Conservation (phyloP, 2,888 invertebrate species). For the Lordiphosa fenestrarum region DNA sequence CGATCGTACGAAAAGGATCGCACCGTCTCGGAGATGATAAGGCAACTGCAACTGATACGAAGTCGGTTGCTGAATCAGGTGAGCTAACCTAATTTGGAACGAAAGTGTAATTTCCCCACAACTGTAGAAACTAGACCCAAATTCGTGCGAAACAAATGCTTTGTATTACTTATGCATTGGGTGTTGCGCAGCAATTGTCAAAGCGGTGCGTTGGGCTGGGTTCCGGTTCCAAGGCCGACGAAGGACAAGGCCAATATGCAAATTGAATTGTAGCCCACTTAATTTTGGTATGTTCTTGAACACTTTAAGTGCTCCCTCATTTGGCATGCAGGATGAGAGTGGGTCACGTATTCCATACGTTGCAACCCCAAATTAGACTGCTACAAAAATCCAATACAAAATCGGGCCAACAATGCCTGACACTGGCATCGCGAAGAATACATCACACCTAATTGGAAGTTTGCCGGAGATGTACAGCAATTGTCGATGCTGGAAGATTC, state of each 20-base stretch:
- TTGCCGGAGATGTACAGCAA: no score
- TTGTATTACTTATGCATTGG: conserved; percentile 30
- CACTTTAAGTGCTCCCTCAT: conserved; percentile 10
- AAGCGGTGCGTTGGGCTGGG: neutral
- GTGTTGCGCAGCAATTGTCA: conserved; percentile 24
- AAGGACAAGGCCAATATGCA: conserved; percentile 12
- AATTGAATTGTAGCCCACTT: conserved; percentile 22
- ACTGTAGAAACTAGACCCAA: conserved; percentile 5
- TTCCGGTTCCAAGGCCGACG: neutral
- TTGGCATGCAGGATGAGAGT: conserved; percentile 13
- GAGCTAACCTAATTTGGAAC: conserved; percentile 17
- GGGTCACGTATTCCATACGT: conserved; percentile 17
- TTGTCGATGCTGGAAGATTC: no score
- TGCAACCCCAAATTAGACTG: conserved; percentile 1
- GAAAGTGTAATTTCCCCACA: no score
- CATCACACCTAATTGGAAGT: neutral
- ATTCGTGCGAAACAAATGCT: conserved; percentile 11
- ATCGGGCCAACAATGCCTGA: no score
- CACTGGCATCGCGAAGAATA: neutral
- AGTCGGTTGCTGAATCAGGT: conserved; percentile 81
- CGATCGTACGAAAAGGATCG: conserved; percentile 87
- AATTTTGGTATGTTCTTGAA: conserved; percentile 16
- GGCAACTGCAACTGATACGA: conserved; percentile 92
- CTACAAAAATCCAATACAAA: neutral
- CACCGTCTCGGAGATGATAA: conserved; percentile 93